These are phyloP conservation scores for Laticauda laticaudata DNA, from an alignment of 2,113 vertebrate genomes.

Conservation along the genomic window DNA sequence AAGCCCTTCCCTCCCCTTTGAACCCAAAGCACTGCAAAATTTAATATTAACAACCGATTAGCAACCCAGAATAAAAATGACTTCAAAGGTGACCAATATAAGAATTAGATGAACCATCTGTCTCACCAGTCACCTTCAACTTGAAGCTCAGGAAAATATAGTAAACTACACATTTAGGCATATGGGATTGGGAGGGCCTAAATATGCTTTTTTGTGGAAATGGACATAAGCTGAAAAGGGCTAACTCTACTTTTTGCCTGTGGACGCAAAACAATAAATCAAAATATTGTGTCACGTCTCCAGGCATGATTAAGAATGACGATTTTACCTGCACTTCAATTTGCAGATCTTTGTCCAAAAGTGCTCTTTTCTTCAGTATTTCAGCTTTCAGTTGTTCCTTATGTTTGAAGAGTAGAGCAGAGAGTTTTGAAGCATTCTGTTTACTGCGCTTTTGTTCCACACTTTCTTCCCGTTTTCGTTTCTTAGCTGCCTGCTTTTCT, in stretches of 20 bases:
- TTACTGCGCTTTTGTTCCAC: constrained; percentile 97
- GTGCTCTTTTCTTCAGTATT: constrained; percentile 94
- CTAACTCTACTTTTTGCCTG: neutral
- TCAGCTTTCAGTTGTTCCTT: constrained; percentile 96
- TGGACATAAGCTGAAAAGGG: neutral
- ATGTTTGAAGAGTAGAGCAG: constrained; percentile 95
- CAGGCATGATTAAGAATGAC: neutral
- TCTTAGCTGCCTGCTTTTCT: constrained; percentile 95
- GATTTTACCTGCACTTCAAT: constrained; percentile 90
- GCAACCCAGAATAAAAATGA: neutral
- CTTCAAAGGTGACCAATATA: neutral
- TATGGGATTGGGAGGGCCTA: neutral
- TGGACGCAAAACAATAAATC: constrained; percentile 20
- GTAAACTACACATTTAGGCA: neutral
- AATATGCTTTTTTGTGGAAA: neutral
- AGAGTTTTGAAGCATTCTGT: constrained; percentile 92
- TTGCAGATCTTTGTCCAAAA: constrained; percentile 96
- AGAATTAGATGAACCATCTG: neutral
- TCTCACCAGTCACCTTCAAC: neutral
- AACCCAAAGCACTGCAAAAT: neutral
- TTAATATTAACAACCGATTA: constrained; percentile 17
- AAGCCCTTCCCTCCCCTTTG: neutral
- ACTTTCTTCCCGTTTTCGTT: constrained; percentile 92
- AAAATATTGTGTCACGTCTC: neutral
- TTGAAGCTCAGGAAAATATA: neutral